Evolutionary conservation across 2,888 invertebrate species (phyloP).

Genomic region (Sceliomorpha sp.): DNA sequence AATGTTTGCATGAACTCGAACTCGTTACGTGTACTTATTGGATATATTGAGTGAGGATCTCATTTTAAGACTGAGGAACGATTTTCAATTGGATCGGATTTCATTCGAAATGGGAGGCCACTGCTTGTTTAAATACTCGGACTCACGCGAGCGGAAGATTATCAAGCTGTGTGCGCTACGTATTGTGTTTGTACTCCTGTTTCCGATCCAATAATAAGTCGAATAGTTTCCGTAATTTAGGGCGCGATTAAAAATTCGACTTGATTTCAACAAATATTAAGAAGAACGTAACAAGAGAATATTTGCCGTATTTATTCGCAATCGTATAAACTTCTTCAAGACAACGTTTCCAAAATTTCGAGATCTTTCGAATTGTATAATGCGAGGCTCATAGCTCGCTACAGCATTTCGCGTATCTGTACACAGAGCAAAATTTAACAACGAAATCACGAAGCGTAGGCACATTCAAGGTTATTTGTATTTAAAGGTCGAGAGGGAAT

Average conservation of each 20-base stretch:
- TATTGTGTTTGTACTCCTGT: neutral
- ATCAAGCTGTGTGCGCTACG: neutral
- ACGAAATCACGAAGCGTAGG: too few species aligned
- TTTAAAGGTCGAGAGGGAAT: conserved; percentile 20
- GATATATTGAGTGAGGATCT: conserved; percentile 14
- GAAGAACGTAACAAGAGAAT: too few species aligned
- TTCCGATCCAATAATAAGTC: neutral
- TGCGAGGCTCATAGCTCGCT: too few species aligned
- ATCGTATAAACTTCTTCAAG: too few species aligned
- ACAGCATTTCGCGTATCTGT: too few species aligned
- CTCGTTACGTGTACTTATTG: conserved; percentile 20
- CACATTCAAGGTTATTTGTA: conserved; percentile 21
- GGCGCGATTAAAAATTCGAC: too few species aligned
- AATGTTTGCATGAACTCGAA: conserved; percentile 8
- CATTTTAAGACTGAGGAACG: conserved; percentile 13
- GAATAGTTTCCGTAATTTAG: too few species aligned
- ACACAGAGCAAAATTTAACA: too few species aligned
- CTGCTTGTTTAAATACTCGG: conserved; percentile 8
- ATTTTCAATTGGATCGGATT: conserved; percentile 17
- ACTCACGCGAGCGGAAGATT: conserved; percentile 25
- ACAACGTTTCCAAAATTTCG: too few species aligned
- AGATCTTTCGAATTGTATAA: too few species aligned
- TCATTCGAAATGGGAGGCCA: conserved; percentile 7
- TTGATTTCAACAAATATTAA: too few species aligned
- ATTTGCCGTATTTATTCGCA: too few species aligned